Evolutionary conservation across 2,797 vertebrate species (phyloP).

Genomic region (Catostomus latipinnis): DNA sequence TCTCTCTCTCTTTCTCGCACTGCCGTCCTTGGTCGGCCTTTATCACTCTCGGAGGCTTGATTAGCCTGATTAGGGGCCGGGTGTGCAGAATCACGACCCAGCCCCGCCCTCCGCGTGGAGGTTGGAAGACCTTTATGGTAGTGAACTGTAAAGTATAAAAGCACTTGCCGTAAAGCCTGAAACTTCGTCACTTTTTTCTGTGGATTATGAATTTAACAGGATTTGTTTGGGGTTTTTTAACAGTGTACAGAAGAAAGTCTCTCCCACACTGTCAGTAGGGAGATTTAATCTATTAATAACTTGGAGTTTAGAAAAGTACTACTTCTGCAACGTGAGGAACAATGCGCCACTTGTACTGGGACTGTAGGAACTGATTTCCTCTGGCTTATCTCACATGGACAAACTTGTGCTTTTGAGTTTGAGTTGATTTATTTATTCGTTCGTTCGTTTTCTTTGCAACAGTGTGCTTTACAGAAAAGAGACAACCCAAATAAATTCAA

Average conservation of each 20-base stretch:
- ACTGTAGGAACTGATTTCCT: slow-evolving; percentile 13
- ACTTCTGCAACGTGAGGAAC: slow-evolving; percentile 69
- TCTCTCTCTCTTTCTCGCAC: too few species aligned
- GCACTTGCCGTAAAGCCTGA: too few species aligned
- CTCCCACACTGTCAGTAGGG: slow-evolving; percentile 46
- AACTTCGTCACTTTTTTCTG: not conserved
- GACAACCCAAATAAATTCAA: not conserved
- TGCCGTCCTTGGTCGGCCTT: too few species aligned
- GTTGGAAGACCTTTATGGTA: too few species aligned
- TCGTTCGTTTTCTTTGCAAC: not conserved
- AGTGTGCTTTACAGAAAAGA: not conserved
- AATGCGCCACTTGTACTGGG: slow-evolving; percentile 61
- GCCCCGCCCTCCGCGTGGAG: too few species aligned
- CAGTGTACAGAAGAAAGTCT: slow-evolving; percentile 3
- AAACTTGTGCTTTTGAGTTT: not conserved
- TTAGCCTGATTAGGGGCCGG: too few species aligned
- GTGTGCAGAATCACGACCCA: too few species aligned
- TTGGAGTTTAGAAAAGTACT: slow-evolving; percentile 60
- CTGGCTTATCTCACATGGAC: not conserved
- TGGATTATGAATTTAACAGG: not conserved
- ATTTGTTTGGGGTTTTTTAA: too few species aligned
- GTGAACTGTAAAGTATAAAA: too few species aligned
- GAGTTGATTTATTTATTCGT: not conserved
- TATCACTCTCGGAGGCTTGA: too few species aligned
- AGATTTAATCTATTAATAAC: slow-evolving; percentile 64